Conservation (phyloP, 2,888 invertebrate species). For the Deilephila elpenor region DNA sequence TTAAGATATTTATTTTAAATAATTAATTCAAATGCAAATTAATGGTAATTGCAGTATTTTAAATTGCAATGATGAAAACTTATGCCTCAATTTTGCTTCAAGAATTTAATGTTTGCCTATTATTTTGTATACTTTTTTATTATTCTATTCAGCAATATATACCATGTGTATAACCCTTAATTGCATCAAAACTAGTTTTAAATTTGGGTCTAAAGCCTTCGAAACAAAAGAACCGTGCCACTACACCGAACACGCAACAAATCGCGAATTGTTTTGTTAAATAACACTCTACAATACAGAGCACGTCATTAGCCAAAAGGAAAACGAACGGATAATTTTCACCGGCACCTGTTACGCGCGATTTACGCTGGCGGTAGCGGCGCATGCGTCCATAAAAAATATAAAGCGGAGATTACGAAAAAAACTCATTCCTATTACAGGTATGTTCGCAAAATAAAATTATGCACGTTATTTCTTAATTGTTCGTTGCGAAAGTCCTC, state of each 20-base stretch:
- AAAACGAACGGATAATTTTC: slow-evolving; percentile 62
- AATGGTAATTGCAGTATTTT: too few relatives aligned
- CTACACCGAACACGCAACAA: slow-evolving; percentile 29
- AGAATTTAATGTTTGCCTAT: too few relatives aligned
- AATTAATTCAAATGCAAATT: too few relatives aligned
- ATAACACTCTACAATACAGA: slow-evolving; percentile 35
- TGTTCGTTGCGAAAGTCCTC: slow-evolving; percentile 48
- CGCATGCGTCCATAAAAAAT: slow-evolving; percentile 39
- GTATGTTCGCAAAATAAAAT: slow-evolving; percentile 43
- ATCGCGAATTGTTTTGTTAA: slow-evolving; percentile 27
- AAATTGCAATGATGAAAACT: too few relatives aligned
- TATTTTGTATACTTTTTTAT: too few relatives aligned
- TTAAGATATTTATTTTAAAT: too few relatives aligned
- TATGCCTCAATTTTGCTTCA: too few relatives aligned
- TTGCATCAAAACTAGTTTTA: neutral
- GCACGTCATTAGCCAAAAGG: slow-evolving; percentile 47
- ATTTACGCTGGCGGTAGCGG: slow-evolving; percentile 50
- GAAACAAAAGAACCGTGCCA: neutral
- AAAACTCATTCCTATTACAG: slow-evolving; percentile 39
- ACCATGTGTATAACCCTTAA: too few relatives aligned
- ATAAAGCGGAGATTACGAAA: slow-evolving; percentile 59
- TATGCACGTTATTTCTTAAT: slow-evolving; percentile 50
- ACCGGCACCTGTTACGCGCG: slow-evolving; percentile 53
- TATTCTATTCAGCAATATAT: too few relatives aligned
- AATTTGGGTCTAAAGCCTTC: neutral